Evolutionary conservation across 2,113 vertebrate species (phyloP).

Genomic region (Orientallactaga bullata): DNA sequence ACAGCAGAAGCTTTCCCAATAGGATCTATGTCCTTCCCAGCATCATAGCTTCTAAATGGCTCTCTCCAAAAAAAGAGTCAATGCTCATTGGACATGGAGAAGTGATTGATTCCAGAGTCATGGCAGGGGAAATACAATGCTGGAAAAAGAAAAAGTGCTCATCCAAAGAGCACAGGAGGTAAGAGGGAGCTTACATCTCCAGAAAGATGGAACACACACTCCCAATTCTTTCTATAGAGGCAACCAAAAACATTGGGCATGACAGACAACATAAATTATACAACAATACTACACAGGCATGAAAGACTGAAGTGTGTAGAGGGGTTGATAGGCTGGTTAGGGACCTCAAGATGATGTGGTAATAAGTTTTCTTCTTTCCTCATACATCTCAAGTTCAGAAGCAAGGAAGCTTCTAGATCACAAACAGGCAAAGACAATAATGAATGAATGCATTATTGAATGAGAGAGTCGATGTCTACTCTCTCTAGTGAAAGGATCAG

Average conservation of each 20-base stretch:
- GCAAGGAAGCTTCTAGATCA: neutral
- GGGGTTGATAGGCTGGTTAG: neutral
- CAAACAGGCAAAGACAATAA: neutral
- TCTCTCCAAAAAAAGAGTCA: neutral
- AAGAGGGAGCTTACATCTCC: neutral
- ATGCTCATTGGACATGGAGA: neutral
- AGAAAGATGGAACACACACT: neutral
- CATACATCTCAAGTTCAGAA: neutral
- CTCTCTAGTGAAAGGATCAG: neutral
- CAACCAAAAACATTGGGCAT: neutral
- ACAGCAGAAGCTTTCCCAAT: no score
- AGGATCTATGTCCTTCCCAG: no score
- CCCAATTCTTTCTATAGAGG: slow-evolving; percentile 2
- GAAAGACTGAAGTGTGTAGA: neutral
- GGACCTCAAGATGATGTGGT: neutral
- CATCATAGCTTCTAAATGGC: neutral
- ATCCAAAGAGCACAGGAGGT: neutral
- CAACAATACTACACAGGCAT: no score
- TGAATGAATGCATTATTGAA: neutral
- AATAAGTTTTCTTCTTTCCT: neutral
- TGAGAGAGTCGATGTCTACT: neutral
- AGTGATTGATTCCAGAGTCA: neutral
- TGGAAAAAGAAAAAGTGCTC: neutral
- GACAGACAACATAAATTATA: neutral
- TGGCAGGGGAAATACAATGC: neutral